Conservation (phyloP, 2,797 vertebrate genomes). For the Liasis olivaceus region DNA sequence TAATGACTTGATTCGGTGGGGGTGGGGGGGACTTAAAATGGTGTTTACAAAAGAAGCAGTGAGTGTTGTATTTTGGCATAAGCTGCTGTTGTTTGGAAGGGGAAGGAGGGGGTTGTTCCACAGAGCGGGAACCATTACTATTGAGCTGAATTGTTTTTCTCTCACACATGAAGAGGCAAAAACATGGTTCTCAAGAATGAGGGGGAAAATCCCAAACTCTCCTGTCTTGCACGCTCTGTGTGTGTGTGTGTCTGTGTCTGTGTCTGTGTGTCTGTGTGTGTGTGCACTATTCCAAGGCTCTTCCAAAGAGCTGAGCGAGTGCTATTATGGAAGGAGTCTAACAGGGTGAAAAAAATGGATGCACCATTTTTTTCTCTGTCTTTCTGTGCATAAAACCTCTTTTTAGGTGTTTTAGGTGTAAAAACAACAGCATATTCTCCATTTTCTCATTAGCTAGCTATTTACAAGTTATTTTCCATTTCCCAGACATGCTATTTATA, state of each 20-base stretch:
- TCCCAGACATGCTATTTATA: background rate
- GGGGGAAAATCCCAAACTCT: too few relatives aligned
- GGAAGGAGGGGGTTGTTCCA: background rate
- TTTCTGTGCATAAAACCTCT: background rate
- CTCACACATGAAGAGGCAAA: background rate
- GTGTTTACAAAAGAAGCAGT: background rate
- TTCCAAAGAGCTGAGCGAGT: too few relatives aligned
- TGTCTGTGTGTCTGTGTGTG: too few relatives aligned
- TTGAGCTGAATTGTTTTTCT: background rate
- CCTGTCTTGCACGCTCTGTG: background rate
- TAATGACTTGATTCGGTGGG: constrained; percentile 1
- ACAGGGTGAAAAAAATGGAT: background rate
- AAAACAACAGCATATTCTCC: background rate
- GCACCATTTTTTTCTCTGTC: background rate
- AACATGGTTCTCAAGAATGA: background rate
- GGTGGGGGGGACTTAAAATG: background rate
- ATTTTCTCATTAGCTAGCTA: background rate
- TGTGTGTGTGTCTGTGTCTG: too few relatives aligned
- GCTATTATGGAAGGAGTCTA: background rate
- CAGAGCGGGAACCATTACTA: background rate
- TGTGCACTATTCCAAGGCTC: too few relatives aligned
- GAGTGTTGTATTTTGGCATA: background rate
- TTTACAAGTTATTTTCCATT: background rate
- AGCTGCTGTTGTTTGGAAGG: background rate
- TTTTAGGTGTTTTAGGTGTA: background rate